phyloP scores from a whole-genome alignment of 2,797 vertebrate genomes.

The Platalea minor region DNA sequence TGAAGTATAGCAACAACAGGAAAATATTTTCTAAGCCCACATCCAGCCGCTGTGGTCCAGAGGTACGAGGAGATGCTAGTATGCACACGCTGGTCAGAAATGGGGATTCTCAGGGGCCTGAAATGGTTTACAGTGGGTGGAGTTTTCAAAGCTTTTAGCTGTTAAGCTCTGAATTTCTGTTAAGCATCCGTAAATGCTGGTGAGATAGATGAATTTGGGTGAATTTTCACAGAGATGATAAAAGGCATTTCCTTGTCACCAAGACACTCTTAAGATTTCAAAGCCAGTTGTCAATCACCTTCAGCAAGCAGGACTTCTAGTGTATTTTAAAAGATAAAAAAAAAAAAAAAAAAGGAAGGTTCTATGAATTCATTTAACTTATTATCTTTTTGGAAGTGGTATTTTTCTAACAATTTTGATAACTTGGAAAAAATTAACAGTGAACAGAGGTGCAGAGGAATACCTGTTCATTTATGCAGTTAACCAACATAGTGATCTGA shows the following conservation, averaged over 20 bases:
- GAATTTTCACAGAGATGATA: background rate
- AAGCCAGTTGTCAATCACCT: conserved; percentile 4
- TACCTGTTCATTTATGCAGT: background rate
- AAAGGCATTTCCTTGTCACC: conserved; percentile 21
- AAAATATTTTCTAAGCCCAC: background rate
- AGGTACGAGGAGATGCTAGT: background rate
- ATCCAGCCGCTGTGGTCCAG: background rate
- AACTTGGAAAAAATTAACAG: background rate
- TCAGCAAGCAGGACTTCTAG: background rate
- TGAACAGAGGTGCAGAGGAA: background rate
- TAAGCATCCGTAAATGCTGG: background rate
- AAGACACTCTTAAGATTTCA: background rate
- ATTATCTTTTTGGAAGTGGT: background rate
- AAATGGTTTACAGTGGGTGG: background rate
- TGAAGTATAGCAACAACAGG: background rate
- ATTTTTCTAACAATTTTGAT: background rate
- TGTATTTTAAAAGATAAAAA: background rate
- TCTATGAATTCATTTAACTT: background rate
- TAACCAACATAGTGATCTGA: background rate
- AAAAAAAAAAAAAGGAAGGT: background rate
- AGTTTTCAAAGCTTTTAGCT: background rate
- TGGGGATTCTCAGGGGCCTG: background rate
- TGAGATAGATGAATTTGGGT: background rate
- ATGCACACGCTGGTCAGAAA: background rate
- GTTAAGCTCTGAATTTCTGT: background rate